Evolutionary conservation across 2,797 vertebrate species (phyloP).

Genomic region (Anniella stebbinsi): DNA sequence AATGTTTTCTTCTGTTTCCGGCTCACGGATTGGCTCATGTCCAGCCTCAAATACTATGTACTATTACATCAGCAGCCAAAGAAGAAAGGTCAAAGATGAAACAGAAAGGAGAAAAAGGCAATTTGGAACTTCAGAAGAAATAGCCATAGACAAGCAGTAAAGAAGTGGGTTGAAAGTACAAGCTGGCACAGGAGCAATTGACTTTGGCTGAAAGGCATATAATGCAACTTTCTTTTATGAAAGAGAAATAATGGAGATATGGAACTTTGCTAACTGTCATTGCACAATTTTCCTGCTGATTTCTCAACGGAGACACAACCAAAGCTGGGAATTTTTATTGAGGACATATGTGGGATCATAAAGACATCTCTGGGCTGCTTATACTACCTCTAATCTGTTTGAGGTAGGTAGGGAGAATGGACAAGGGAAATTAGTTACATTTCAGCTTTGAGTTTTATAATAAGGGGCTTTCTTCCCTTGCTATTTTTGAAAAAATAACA

Average conservation of each 20-base stretch:
- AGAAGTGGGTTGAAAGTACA: slow-evolving; percentile 75
- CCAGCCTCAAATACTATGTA: slow-evolving; percentile 99
- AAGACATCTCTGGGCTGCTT: slow-evolving; percentile 53
- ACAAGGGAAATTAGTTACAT: not conserved
- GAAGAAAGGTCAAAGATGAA: slow-evolving; percentile 84
- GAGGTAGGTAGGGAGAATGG: not conserved
- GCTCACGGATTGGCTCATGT: slow-evolving; percentile 98
- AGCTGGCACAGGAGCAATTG: slow-evolving; percentile 53
- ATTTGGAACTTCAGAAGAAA: slow-evolving; percentile 79
- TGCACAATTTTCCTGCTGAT: slow-evolving; percentile 57
- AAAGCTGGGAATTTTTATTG: slow-evolving; percentile 51
- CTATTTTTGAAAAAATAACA: not conserved
- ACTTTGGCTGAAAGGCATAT: slow-evolving; percentile 45
- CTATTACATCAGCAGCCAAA: slow-evolving; percentile 91
- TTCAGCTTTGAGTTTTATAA: slow-evolving; percentile 2
- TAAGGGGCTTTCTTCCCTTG: not conserved
- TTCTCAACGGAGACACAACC: slow-evolving; percentile 46
- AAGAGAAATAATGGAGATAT: slow-evolving; percentile 22
- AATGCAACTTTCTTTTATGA: slow-evolving; percentile 55
- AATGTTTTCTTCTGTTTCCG: slow-evolving; percentile 98
- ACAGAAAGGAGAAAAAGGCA: slow-evolving; percentile 84
- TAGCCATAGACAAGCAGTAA: slow-evolving; percentile 68
- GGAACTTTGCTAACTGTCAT: slow-evolving; percentile 61
- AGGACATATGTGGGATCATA: not conserved
- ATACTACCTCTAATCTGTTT: not conserved